Conservation (phyloP, 2,113 vertebrate species). For the Pollachius pollachius region DNA sequence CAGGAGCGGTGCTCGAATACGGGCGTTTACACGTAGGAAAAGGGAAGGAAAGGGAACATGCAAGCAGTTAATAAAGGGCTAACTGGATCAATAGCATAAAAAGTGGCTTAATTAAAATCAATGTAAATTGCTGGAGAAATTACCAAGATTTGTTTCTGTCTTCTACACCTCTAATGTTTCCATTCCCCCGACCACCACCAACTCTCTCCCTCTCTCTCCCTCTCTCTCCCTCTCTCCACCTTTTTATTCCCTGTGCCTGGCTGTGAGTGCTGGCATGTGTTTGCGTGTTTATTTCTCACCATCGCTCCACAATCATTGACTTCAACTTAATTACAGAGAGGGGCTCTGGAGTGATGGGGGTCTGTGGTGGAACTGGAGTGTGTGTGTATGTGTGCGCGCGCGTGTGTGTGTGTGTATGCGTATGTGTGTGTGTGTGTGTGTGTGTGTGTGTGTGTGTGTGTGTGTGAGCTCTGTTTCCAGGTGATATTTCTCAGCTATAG, state of each 20-base stretch:
- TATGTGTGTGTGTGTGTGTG: too few relatives aligned
- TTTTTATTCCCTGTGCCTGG: conserved; percentile 48
- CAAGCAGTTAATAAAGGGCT: conserved; percentile 53
- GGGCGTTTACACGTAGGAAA: conserved; percentile 29
- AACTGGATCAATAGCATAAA: conserved; percentile 66
- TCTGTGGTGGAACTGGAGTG: conserved; percentile 49
- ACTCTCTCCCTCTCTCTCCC: not conserved
- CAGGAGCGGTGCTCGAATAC: conserved; percentile 32
- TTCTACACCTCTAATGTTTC: conserved; percentile 23
- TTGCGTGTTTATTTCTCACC: conserved; percentile 88
- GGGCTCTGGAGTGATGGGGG: conserved; percentile 96
- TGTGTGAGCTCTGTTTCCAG: conserved; percentile 89
- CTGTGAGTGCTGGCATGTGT: conserved; percentile 66
- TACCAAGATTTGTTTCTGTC: conserved; percentile 42
- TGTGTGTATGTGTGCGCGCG: too few relatives aligned
- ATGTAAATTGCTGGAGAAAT: conserved; percentile 49
- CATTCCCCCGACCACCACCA: conserved; percentile 1
- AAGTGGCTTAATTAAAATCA: conserved; percentile 58
- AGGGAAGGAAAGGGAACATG: not conserved
- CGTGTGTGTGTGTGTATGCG: too few relatives aligned
- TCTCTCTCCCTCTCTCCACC: not conserved
- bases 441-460: too few relatives aligned
- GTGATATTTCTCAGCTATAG: conserved; percentile 91
- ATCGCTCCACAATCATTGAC: conserved; percentile 98
- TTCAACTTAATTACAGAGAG: conserved; percentile 99